phyloP scores from a whole-genome alignment of 2,113 vertebrate species.

The Mus musculus region GRCm39 chr8:45966001-45966500 shows the following conservation, averaged over 20 bases:
- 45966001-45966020: neutral
- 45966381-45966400: neutral
- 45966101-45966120: neutral
- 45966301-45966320: neutral
- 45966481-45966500: neutral
- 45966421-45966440: neutral
- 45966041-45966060: neutral
- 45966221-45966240: neutral
- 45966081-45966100: neutral
- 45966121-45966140: neutral
- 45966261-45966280: neutral
- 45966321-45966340: neutral
- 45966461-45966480: neutral
- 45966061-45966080: neutral
- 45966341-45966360: no score
- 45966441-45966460: neutral
- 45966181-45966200: neutral
- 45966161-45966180: neutral
- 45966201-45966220: neutral
- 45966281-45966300: neutral
- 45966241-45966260: neutral
- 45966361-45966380: neutral
- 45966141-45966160: neutral
- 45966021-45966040: neutral
- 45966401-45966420: neutral